Base-by-base conservation (phyloP, 2,113 vertebrate species). In the Macrotus californicus region DNA sequence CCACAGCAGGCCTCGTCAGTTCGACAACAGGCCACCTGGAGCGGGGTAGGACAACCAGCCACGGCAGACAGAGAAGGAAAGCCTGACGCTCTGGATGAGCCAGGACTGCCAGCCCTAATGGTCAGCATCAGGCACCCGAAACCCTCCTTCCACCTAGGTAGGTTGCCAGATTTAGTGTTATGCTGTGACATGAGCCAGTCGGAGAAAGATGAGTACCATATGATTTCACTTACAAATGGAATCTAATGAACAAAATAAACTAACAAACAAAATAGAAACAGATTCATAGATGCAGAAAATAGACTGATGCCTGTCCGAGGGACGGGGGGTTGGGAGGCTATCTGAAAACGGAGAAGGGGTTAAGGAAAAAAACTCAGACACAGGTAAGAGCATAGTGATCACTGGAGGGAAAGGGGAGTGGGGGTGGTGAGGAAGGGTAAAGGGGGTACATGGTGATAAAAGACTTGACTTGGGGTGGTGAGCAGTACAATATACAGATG, bases 1-100 rank as follows among this genome's bases (percentile, higher is more conserved):
- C n/a, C 1, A 56, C 15, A 6, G 22, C 48, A 19, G 26, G 52
- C 7, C 52, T 24, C 1, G 2, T 29, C 9, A 1, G n/a, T 1
- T 31, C 48, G 13, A 36, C 21, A 2, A 7, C 0, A 16, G 39
- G 61, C 46, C 69, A 26, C 2, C 24, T 46, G 82, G 82, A 64
- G 22, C 1, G n/a, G 66, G 48, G 39, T 3, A 4, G 31, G 39
- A n/a, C 83, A 46, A 61, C 7, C 64, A 31, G 72, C 41, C 69
- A 4, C 1, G 11, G 61, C 21, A 50, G 52, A 36, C 39, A 21
- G 31, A 69, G 52, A 3, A 16, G 7, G 52, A 3, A 16, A 5
- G 19, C 1, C 73, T 34, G 85, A 36, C 75, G 29, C 52, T 50
- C 85, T 14, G 48, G 24, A 3, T 2, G 67, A 46, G 43, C 9